Evolutionary conservation across 2,888 invertebrate genomes (phyloP).

Genomic region (Clusia tigrina): DNA sequence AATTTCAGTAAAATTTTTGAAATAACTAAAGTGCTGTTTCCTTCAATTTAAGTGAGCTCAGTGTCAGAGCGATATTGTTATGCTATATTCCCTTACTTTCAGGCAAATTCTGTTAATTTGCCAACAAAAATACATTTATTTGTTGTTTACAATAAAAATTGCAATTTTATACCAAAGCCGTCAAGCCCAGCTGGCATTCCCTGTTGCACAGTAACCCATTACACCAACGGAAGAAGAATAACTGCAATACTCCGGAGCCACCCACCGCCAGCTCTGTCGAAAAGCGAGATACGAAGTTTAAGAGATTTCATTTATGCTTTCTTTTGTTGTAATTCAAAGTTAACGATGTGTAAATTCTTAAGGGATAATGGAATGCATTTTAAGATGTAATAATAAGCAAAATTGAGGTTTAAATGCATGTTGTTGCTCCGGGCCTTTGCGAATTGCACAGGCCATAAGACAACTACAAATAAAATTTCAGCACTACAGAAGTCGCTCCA

Average conservation of each 20-base stretch:
- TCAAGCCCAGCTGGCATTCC: not conserved
- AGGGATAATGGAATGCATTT: conserved; percentile 39
- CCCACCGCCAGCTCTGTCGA: conserved; percentile 1
- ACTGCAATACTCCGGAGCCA: not conserved
- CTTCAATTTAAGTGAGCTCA: too few relatives aligned
- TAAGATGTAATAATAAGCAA: not conserved
- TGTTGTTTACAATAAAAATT: too few relatives aligned
- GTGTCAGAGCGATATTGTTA: too few relatives aligned
- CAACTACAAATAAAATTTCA: too few relatives aligned
- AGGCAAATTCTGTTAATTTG: too few relatives aligned
- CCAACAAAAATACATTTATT: too few relatives aligned
- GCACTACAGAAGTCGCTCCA: too few relatives aligned
- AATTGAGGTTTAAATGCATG: not conserved
- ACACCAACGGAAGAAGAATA: conserved; percentile 16
- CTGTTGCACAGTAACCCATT: conserved; percentile 21
- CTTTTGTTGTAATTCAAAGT: conserved; percentile 44
- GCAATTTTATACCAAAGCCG: conserved; percentile 38
- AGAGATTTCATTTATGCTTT: conserved; percentile 31
- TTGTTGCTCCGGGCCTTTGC: too few relatives aligned
- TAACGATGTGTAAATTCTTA: conserved; percentile 56
- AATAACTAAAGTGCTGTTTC: too few relatives aligned
- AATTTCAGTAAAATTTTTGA: too few relatives aligned
- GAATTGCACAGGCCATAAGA: too few relatives aligned
- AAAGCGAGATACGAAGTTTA: conserved; percentile 16
- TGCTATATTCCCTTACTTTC: too few relatives aligned